Evolutionary conservation across 2,113 vertebrate genomes (phyloP).

Genomic region (Microcebus griseorufus): DNA sequence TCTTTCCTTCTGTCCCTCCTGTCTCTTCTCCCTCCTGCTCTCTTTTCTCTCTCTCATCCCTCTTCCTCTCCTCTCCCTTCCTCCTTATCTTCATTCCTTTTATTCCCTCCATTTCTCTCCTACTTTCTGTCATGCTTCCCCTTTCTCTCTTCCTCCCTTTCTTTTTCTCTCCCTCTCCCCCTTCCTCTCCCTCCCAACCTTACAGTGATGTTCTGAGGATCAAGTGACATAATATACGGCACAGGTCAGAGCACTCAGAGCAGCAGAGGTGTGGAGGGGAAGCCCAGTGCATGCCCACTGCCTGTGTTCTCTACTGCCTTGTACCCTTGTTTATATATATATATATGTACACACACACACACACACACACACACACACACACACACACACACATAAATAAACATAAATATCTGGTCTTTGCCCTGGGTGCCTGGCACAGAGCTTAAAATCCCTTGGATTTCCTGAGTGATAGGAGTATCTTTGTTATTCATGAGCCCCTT

Average conservation of each 20-base stretch:
- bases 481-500: neutral
- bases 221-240: fast-evolving
- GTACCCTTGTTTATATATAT: too few relatives aligned
- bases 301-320: neutral
- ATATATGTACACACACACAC: too few relatives aligned
- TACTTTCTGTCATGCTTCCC: neutral
- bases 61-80: neutral
- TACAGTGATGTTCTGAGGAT: too few relatives aligned
- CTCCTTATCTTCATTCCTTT: neutral
- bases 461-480: neutral
- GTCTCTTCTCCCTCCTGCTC: neutral
- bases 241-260: neutral
- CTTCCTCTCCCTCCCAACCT: neutral
- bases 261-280: too few relatives aligned
- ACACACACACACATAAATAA: too few relatives aligned
- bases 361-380: too few relatives aligned
- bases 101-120: neutral
- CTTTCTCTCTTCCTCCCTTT: fast-evolving
- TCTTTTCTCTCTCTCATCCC: too few relatives aligned
- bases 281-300: fast-evolving
- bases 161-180: neutral
- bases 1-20: neutral
- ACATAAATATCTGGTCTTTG: neutral
- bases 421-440: neutral
- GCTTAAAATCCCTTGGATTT: neutral